These are phyloP conservation scores for Chrysina gloriosa DNA, from an alignment of 2,888 invertebrate genomes.

Conservation along the genomic window DNA sequence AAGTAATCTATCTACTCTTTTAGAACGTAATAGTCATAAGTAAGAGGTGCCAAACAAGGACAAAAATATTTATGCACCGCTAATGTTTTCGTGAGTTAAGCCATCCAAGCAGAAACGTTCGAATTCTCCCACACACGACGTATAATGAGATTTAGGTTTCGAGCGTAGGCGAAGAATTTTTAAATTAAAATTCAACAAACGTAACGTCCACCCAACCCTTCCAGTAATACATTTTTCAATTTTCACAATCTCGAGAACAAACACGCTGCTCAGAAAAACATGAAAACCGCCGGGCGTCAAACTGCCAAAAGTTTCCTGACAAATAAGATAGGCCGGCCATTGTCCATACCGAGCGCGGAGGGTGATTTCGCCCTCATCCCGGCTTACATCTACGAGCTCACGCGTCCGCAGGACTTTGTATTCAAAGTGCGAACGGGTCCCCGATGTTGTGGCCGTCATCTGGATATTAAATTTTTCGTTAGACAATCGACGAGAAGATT, in stretches of 20 bases:
- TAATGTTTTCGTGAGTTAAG: conserved; percentile 28
- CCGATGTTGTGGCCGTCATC: conserved; percentile 56
- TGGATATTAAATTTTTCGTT: conserved; percentile 56
- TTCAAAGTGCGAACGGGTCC: conserved; percentile 55
- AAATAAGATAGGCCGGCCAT: conserved; percentile 60
- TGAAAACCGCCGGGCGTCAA: conserved; percentile 59
- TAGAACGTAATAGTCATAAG: conserved; percentile 9
- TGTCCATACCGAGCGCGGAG: conserved; percentile 53
- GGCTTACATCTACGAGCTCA: not conserved
- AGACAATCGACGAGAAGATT: conserved; percentile 49
- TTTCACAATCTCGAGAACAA: conserved; percentile 41
- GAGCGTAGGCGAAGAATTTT: conserved; percentile 28
- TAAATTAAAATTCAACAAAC: conserved; percentile 40
- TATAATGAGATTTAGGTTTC: conserved; percentile 9
- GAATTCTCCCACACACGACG: not conserved
- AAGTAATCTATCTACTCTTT: too few relatives aligned
- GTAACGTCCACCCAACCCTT: conserved; percentile 32
- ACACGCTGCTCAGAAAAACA: conserved; percentile 49
- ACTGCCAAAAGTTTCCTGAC: conserved; percentile 64
- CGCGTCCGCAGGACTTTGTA: conserved; percentile 55
- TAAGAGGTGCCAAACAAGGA: conserved; percentile 6
- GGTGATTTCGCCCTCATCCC: conserved; percentile 46
- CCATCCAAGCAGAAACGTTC: not conserved
- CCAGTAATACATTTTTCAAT: conserved; percentile 42
- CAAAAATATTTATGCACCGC: conserved; percentile 28